phyloP scores from a whole-genome alignment of 2,797 vertebrate genomes.

The Alca torda region DNA sequence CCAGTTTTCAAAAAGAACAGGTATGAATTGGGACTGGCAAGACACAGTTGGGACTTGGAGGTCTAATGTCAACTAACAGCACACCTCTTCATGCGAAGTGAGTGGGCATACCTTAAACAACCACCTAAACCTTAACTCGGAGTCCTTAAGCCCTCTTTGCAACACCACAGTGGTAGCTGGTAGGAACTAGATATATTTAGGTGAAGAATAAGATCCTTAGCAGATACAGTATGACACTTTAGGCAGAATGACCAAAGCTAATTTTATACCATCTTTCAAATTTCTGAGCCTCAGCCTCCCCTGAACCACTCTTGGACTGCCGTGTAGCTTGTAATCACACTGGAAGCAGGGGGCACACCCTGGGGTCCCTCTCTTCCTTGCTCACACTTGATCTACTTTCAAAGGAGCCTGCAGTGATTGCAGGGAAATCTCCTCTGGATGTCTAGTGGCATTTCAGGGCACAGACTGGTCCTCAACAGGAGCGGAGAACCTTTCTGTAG shows the following conservation, averaged over 20 bases:
- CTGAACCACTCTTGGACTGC: neutral
- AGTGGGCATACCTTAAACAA: neutral
- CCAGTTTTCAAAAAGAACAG: neutral
- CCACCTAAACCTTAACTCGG: neutral
- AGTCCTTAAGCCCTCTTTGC: neutral
- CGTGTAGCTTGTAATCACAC: neutral
- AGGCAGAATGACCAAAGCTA: neutral
- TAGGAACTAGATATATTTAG: neutral
- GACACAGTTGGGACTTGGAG: neutral
- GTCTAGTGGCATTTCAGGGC: neutral
- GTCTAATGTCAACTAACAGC: neutral
- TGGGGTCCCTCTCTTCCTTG: neutral
- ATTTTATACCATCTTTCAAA: neutral
- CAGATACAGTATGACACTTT: neutral
- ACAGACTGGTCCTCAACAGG: neutral
- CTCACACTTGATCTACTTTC: neutral
- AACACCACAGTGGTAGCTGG: neutral
- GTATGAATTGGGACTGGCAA: neutral
- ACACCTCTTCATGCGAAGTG: neutral
- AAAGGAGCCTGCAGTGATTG: neutral
- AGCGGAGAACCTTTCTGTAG: neutral
- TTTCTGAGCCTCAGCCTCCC: neutral
- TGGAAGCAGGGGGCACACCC: neutral
- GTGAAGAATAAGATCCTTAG: neutral
- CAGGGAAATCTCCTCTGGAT: neutral